Percentiles rank a stretch among this genome's conserved stretches.
Evolutionary conservation across 2,797 vertebrate genomes (phyloP).

Genomic region (Argentina silus): DNA sequence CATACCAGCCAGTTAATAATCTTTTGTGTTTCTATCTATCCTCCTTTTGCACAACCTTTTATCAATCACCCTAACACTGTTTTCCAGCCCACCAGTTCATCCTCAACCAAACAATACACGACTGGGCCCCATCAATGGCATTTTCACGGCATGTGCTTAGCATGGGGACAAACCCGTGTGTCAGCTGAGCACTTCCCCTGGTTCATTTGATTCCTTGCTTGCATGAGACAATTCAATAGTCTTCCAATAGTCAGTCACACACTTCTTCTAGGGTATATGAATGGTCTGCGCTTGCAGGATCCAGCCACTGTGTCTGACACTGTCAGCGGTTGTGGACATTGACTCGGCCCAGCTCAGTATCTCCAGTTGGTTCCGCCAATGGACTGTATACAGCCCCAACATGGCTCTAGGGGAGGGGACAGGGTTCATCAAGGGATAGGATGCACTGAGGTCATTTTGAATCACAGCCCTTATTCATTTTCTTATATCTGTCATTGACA

Average conservation of each 20-base stretch:
- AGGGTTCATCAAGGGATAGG: no score
- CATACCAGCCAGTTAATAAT: background rate
- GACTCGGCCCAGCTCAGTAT: slow-evolving; percentile 2
- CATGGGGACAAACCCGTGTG: background rate
- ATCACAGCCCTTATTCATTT: background rate
- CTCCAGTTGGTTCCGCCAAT: background rate
- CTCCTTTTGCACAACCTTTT: background rate
- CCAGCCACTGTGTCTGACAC: background rate
- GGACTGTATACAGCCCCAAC: background rate
- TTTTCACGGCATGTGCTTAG: background rate
- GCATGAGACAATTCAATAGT: background rate
- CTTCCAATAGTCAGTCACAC: background rate
- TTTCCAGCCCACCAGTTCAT: background rate
- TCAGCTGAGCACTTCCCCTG: background rate
- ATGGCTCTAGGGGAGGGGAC: no score
- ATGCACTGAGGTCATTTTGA: no score
- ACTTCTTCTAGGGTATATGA: background rate
- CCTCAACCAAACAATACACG: background rate
- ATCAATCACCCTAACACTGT: background rate
- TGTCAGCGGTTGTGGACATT: background rate
- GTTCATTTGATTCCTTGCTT: background rate
- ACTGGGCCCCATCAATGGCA: background rate
- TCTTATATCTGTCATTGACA: background rate
- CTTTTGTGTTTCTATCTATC: background rate
- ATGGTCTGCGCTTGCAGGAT: background rate